Percentiles rank a stretch among this genome's conserved stretches.
These are phyloP conservation scores for Schizotus pectinicornis DNA, from an alignment of 2,888 invertebrate genomes.

Conservation along the genomic window DNA sequence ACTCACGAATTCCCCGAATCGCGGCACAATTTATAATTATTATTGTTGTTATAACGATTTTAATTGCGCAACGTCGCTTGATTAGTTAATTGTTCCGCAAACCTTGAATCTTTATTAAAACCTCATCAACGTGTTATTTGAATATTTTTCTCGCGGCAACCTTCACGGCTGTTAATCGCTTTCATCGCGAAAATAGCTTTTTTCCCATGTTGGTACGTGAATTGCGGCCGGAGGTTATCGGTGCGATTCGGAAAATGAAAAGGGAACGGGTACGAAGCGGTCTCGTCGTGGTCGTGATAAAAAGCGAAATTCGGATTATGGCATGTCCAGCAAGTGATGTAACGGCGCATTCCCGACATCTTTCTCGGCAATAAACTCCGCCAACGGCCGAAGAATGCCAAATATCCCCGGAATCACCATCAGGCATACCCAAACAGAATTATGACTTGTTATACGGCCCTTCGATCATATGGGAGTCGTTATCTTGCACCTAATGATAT, in stretches of 20 bases:
- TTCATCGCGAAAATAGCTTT: conserved; percentile 1
- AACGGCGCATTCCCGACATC: conserved; percentile 39
- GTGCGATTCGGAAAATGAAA: not conserved
- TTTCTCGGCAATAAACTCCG: conserved; percentile 49
- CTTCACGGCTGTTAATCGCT: conserved; percentile 18
- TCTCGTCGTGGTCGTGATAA: not conserved
- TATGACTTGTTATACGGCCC: conserved; percentile 57
- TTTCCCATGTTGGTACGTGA: not conserved
- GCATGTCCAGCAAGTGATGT: conserved; percentile 36
- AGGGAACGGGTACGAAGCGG: not conserved
- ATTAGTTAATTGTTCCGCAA: conserved; percentile 29
- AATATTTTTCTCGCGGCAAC: conserved; percentile 20
- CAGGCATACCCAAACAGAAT: conserved; percentile 55
- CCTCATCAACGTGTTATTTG: conserved; percentile 26
- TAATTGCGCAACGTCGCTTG: conserved; percentile 8
- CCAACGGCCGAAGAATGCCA: conserved; percentile 48
- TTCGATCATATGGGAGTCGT: conserved; percentile 51
- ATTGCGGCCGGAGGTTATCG: not conserved
- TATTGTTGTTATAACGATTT: conserved; percentile 2
- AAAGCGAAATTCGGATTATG: conserved; percentile 22
- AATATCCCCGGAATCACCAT: conserved; percentile 53
- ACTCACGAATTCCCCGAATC: not conserved
- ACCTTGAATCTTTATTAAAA: conserved; percentile 28
- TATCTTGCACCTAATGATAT: conserved; percentile 52
- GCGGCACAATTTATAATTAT: conserved; percentile 1